Base-by-base conservation (phyloP, 1,140 invertebrate species). In the Neodiprion lecontei region DNA sequence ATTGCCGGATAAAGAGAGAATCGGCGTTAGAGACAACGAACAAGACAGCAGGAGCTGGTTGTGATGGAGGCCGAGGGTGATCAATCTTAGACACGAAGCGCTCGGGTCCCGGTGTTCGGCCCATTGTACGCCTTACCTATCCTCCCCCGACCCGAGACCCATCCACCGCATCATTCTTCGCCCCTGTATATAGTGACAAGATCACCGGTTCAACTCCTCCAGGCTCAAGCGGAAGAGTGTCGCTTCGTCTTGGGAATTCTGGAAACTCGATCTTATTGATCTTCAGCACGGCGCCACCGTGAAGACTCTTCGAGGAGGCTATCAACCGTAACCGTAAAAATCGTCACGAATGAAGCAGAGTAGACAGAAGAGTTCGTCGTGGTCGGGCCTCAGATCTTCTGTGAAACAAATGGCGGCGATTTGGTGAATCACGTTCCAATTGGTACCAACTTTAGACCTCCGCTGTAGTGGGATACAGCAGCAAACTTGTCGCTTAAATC, bases 401-500 rank as follows among this genome's bases (percentile, higher is more conserved):
- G 53, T 1, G 53, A 61, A 61, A 61, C n/a, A 61, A 61, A 61
- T 61, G 53, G n/a, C 53, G 11, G 53, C 53, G 53, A 61, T 61
- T 9, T 61, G 11, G 53, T 17, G 9, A 61, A 61, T 61, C n/a
- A 14, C 8, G 53, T 14, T 61, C 53, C 11, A 61, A 61, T 61
- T 61, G n/a, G 53, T 17, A 61, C 11, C 53, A 61, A 17, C 53
- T 61, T 61, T 1, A 61, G 53, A 5, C 53, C 11, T 17, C 11
- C n/a, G 9, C 11, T 61, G 3, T 12, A 61, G 53, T 61, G 11
- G 53, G 53, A 61, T 40, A 40, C 7, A 61, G 53, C 69, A 53
- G 67, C 70, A 72, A 68, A 83, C 83, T 80, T 84, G 84, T 80
- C 79, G 80, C 83, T 80, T 75, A 79, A 80, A 75, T 80, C 80